Evolutionary conservation across 1,140 invertebrate genomes (phyloP).

Genomic region (Drosophila eugracilis): DNA sequence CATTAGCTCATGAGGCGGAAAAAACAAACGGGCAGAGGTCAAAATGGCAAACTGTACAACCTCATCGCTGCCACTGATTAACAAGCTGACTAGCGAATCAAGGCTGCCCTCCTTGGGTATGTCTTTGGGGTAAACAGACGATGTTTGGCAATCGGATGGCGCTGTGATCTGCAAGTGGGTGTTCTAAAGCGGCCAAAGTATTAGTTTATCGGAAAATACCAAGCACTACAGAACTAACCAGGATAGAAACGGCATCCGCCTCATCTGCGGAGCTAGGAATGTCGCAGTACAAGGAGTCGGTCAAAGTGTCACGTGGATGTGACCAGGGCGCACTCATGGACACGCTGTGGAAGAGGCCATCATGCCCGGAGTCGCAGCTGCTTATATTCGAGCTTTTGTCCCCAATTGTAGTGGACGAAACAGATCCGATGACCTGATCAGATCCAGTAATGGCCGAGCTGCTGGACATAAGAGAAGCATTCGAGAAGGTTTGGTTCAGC

Average conservation of each 20-base stretch:
- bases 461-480: conserved; percentile 67
- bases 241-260: conserved; percentile 49
- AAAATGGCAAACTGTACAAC: conserved; percentile 49
- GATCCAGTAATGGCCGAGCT: conserved; percentile 60
- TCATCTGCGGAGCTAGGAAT: conserved; percentile 70
- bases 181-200: conserved; percentile 18
- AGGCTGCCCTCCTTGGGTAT: conserved; percentile 53
- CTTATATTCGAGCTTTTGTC: conserved; percentile 75
- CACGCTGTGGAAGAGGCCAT: conserved; percentile 75
- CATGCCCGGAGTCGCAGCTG: conserved; percentile 78
- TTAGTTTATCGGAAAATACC: not conserved
- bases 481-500: conserved; percentile 72
- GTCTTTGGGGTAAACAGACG: conserved; percentile 65
- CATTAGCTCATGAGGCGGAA: conserved; percentile 43
- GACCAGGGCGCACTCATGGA: conserved; percentile 65
- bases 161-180: conserved; percentile 57
- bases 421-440: conserved; percentile 59
- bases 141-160: conserved; percentile 42
- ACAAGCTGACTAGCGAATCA: conserved; percentile 32
- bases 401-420: conserved; percentile 63
- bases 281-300: conserved; percentile 73
- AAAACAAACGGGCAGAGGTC: conserved; percentile 47
- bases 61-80: conserved; percentile 32
- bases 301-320: conserved; percentile 45
- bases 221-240: conserved; percentile 23